Evolutionary conservation across 2,888 invertebrate species (phyloP).

Genomic region (Cylindroiulus punctatus): DNA sequence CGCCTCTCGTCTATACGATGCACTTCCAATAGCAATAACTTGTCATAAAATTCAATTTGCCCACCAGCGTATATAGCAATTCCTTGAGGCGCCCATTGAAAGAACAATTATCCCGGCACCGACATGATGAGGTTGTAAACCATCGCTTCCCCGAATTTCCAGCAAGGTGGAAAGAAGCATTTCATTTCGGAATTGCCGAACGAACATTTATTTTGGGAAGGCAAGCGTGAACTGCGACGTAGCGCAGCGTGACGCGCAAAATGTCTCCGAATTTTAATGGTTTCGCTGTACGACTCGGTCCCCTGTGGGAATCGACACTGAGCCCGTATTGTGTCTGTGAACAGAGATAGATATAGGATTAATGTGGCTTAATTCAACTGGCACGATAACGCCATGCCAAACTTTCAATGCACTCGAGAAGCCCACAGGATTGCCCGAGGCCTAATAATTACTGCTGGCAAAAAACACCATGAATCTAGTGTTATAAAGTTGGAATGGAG

Average conservation of each 20-base stretch:
- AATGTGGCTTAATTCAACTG: constrained; percentile 48
- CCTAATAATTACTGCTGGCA: neutral
- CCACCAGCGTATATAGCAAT: neutral
- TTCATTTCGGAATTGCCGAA: neutral
- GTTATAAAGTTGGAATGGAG: too few species aligned
- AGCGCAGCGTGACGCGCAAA: constrained; percentile 28
- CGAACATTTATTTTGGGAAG: constrained; percentile 25
- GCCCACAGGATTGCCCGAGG: neutral
- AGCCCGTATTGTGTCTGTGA: neutral
- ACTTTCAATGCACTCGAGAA: neutral
- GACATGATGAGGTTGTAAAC: neutral
- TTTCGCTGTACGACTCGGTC: neutral
- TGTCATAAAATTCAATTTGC: neutral
- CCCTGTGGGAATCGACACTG: neutral
- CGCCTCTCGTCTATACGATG: too few species aligned
- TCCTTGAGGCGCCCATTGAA: neutral
- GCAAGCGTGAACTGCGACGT: constrained; percentile 39
- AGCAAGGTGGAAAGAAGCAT: neutral
- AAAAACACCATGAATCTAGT: too few species aligned
- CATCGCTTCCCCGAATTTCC: neutral
- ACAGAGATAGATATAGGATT: constrained; percentile 43
- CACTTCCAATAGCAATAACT: neutral
- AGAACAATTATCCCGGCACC: neutral
- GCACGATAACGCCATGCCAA: neutral
- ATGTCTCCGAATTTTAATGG: constrained; percentile 45